phyloP scores from a whole-genome alignment of 2,113 vertebrate genomes.

The Eidolon helvum region DNA sequence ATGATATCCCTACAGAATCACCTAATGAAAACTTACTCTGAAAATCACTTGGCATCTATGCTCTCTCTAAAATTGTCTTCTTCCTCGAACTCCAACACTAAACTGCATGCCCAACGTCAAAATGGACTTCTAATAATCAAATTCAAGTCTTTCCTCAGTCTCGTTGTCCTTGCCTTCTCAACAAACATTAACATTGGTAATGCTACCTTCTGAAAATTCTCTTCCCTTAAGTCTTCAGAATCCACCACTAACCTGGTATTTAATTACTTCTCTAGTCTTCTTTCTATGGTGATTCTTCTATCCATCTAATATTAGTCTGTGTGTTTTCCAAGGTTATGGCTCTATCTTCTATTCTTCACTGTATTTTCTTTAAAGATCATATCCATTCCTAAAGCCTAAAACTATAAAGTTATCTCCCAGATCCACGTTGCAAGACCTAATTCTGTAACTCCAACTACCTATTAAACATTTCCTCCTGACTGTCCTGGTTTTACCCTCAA shows the following conservation, averaged over 20 bases:
- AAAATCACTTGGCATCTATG: background rate
- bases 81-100: background rate
- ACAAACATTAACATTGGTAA: background rate
- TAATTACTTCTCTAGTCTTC: background rate
- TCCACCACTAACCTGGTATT: background rate
- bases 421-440: background rate
- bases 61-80: background rate
- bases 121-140: background rate
- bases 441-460: background rate
- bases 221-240: background rate
- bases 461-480: background rate
- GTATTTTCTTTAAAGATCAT: slow-evolving; percentile 9
- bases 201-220: background rate
- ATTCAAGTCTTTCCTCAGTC: background rate
- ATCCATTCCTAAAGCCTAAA: background rate
- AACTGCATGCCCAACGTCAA: background rate
- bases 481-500: background rate
- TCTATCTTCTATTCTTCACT: background rate
- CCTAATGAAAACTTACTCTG: background rate
- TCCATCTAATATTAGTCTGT: background rate
- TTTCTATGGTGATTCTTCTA: background rate
- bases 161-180: background rate
- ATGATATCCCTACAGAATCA: background rate
- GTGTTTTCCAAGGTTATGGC: background rate
- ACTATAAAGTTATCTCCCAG: background rate